Evolutionary conservation across 2,797 vertebrate genomes (phyloP).

Genomic region (Euthynnus affinis): DNA sequence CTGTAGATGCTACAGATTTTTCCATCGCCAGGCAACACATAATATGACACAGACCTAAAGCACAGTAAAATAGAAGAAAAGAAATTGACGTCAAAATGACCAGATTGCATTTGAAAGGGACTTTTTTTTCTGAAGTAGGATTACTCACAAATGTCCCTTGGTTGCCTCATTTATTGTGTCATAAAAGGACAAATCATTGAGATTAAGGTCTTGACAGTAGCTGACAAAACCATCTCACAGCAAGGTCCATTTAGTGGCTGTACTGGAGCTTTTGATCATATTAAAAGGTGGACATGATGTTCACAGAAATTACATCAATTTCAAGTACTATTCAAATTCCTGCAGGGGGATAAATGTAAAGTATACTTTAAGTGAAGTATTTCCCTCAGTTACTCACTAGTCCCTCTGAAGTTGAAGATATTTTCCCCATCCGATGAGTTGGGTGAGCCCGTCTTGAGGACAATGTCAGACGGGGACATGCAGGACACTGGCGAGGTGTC

Average conservation of each 20-base stretch:
- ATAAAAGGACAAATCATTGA: neutral
- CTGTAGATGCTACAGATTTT: slow-evolving; percentile 5
- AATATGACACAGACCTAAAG: neutral
- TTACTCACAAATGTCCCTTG: neutral
- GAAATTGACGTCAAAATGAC: neutral
- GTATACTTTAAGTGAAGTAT: neutral
- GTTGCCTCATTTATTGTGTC: neutral
- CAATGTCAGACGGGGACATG: slow-evolving; percentile 86
- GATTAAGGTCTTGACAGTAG: neutral
- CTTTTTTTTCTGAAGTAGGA: neutral
- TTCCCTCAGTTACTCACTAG: slow-evolving; percentile 39
- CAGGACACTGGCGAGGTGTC: slow-evolving; percentile 78
- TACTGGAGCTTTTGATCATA: too few relatives aligned
- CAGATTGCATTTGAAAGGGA: neutral
- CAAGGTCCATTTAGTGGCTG: too few relatives aligned
- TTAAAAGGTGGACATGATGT: too few relatives aligned
- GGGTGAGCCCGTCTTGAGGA: slow-evolving; percentile 81
- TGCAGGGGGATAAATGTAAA: too few relatives aligned
- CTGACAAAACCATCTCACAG: too few relatives aligned
- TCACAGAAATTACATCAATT: too few relatives aligned
- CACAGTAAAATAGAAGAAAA: too few relatives aligned
- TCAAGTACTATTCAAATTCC: neutral
- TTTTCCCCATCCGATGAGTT: slow-evolving; percentile 72
- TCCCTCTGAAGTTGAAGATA: slow-evolving; percentile 82
- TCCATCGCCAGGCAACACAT: neutral